Evolutionary conservation across 2,888 invertebrate species (phyloP).

Genomic region (Octonoba sinensis): DNA sequence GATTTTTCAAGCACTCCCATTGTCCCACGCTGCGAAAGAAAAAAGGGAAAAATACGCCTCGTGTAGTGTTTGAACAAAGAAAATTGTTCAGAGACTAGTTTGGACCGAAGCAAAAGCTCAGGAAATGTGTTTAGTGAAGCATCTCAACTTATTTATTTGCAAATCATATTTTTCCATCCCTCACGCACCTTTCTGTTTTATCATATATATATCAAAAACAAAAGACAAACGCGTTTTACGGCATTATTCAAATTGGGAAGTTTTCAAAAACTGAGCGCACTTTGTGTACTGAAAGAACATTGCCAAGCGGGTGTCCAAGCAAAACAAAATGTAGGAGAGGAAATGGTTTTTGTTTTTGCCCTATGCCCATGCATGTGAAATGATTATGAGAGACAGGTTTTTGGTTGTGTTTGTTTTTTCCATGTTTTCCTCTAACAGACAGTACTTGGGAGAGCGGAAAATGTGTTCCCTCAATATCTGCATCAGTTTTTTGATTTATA

Average conservation of each 20-base stretch:
- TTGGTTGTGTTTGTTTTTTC: background rate
- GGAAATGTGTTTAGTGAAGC: constrained; percentile 50
- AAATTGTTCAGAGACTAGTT: constrained; percentile 34
- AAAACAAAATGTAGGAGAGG: background rate
- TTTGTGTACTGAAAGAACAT: background rate
- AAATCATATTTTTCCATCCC: constrained; percentile 42
- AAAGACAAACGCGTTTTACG: constrained; percentile 23
- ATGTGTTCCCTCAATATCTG: too few species aligned
- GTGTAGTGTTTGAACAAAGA: constrained; percentile 3
- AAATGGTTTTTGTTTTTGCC: constrained; percentile 28
- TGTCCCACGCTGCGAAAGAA: constrained; percentile 22
- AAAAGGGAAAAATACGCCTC: background rate
- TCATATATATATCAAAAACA: constrained; percentile 10
- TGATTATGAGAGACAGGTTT: constrained; percentile 32
- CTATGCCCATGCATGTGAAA: constrained; percentile 11
- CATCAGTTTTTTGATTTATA: too few species aligned
- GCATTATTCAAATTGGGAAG: constrained; percentile 24
- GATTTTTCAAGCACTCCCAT: constrained; percentile 55
- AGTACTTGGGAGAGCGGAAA: too few species aligned
- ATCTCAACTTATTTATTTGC: constrained; percentile 51
- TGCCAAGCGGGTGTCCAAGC: constrained; percentile 12
- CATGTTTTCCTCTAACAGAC: background rate
- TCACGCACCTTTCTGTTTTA: constrained; percentile 2
- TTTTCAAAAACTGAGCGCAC: background rate
- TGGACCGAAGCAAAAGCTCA: constrained; percentile 32